phyloP scores from a whole-genome alignment of 2,888 invertebrate species.

The Priocnemis perturbator region DNA sequence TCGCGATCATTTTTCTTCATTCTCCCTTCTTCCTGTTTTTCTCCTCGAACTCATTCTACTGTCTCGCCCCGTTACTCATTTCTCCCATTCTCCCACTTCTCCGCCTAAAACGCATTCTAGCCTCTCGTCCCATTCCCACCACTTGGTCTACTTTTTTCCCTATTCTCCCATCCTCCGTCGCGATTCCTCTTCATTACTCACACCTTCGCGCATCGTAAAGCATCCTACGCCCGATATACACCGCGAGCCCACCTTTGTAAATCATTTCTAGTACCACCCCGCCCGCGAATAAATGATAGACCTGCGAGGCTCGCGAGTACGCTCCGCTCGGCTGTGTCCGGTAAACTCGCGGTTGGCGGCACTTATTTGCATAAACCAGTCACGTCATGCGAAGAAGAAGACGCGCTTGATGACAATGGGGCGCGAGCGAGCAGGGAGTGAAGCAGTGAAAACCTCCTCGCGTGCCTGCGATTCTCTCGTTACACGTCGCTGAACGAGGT shows the following conservation, averaged over 20 bases:
- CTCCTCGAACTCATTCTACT: neutral
- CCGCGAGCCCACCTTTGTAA: slow-evolving; percentile 17
- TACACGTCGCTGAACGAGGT: neutral
- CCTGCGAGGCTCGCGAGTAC: slow-evolving; percentile 41
- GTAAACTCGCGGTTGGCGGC: slow-evolving; percentile 25
- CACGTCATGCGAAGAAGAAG: slow-evolving; percentile 18
- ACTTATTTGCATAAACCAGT: slow-evolving; percentile 38
- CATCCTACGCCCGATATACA: too few species aligned
- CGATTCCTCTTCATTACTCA: slow-evolving; percentile 1
- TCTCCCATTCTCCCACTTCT: neutral
- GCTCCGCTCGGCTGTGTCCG: slow-evolving; percentile 22
- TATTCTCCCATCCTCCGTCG: neutral
- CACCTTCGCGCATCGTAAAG: too few species aligned
- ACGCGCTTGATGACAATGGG: slow-evolving; percentile 21
- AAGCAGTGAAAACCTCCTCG: neutral
- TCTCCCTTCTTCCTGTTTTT: neutral
- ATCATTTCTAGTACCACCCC: slow-evolving; percentile 31
- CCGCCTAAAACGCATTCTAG: neutral
- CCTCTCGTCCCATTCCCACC: neutral
- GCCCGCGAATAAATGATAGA: slow-evolving; percentile 54
- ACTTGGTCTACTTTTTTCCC: neutral
- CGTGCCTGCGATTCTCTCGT: neutral
- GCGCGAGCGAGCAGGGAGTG: slow-evolving; percentile 7
- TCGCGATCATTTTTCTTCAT: neutral
- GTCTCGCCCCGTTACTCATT: neutral